Evolutionary conservation across 2,888 invertebrate species (phyloP), one percentile per base, ranked within the genome.

Genomic region (Glaucopsyche alexis): DNA sequence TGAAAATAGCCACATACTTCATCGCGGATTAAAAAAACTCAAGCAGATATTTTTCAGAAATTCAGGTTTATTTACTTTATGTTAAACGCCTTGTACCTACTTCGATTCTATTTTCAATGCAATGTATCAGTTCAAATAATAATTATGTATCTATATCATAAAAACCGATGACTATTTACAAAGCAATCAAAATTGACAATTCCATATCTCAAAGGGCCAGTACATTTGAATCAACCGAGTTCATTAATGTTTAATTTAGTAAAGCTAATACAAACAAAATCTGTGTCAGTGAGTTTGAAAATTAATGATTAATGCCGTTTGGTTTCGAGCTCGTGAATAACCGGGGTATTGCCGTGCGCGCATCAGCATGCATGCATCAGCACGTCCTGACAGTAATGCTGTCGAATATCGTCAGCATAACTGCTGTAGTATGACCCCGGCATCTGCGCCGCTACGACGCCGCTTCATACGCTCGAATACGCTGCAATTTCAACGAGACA

Each of bases 311-410:
- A 69, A 69, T 29, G 69, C n/a, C 49, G 29, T 29, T 29, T 29
- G 14, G 45, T 13, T 47, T 19, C 2, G 14, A 60, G 69, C 69
- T 69, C 69, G 66, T 55, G 72, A 49, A 75, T 75, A 73, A 74
- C 74, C 69, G 71, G 50, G 72, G 74, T 64, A 71, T 74, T 72
- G 14, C 66, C 64, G 42, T 14, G 74, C 71, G 72, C 71, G 74
- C 75, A 71, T 70, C 75, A 76, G 79, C 77, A 79, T 75, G 77
- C 81, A 87, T 88, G 89, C 87, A 84, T 85, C 85, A 84, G 86
- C 89, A 89, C 87, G 88, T 85, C 77, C 80, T 81, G 79, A 79
- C 82, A 79, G 86, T 85, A 84, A 84, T 82, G 82, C 83, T 81
- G 86, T 83, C 83, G 85, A 85, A 87, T 84, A 85, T 83, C 81